These are phyloP conservation scores for Bombus sibiricus DNA, from an alignment of 1,140 invertebrate species.

Conservation along the genomic window DNA sequence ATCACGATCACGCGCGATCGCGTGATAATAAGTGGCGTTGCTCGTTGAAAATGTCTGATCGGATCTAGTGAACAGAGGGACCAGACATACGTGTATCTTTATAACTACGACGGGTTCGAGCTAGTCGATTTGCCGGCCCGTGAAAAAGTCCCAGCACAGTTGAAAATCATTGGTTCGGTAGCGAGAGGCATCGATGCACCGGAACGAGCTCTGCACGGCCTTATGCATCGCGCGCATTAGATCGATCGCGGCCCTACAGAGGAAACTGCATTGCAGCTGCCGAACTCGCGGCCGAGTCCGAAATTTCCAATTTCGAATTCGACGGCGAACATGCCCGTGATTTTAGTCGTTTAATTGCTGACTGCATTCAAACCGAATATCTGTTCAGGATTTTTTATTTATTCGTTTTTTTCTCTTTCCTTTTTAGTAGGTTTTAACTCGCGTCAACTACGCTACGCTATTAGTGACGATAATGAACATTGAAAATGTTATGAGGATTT, in stretches of 20 bases:
- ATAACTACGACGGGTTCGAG: neutral
- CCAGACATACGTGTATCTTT: too few relatives aligned
- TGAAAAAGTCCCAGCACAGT: neutral
- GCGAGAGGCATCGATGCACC: constrained; percentile 2
- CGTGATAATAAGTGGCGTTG: neutral
- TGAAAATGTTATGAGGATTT: too few relatives aligned
- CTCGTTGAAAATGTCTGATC: neutral
- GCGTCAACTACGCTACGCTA: too few relatives aligned
- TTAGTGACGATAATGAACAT: too few relatives aligned
- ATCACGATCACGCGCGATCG: neutral
- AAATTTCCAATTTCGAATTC: constrained; percentile 57
- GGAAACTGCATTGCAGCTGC: constrained; percentile 65
- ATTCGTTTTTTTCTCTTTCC: too few relatives aligned
- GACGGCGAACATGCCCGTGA: neutral
- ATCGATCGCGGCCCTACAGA: constrained; percentile 66
- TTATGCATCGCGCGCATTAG: constrained; percentile 62
- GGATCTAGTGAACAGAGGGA: neutral
- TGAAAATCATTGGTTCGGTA: constrained; percentile 22
- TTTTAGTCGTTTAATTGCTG: neutral
- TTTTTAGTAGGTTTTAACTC: neutral
- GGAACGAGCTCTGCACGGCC: constrained; percentile 44
- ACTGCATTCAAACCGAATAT: neutral
- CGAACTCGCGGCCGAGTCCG: constrained; percentile 39
- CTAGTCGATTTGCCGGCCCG: neutral
- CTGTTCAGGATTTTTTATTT: neutral